Conservation (phyloP, 23 tunicate genomes). For the Ciona savignyi region DNA sequence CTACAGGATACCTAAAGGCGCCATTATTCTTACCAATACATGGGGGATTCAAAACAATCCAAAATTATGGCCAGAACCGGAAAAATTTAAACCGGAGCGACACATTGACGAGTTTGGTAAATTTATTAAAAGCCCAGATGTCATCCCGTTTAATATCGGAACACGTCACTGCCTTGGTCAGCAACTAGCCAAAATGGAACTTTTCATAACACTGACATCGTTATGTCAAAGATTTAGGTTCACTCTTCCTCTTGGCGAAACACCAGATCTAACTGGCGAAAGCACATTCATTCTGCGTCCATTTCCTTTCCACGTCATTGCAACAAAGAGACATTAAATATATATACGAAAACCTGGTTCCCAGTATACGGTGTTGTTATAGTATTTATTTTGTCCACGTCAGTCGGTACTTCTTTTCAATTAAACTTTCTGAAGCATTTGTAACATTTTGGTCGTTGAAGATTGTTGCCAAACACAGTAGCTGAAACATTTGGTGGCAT, state of each 20-base stretch:
- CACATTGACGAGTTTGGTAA: constrained; percentile 46
- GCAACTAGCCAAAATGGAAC: constrained; percentile 68
- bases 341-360: too few relatives aligned
- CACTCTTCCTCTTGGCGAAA: constrained; percentile 20
- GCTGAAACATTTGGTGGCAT: too few relatives aligned
- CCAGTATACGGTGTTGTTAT: too few relatives aligned
- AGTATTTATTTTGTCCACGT: too few relatives aligned
- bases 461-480: too few relatives aligned
- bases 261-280: constrained; percentile 36
- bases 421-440: too few relatives aligned
- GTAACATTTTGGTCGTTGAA: too few relatives aligned
- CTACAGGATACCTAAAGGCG: constrained; percentile 37
- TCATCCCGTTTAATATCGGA: constrained; percentile 45
- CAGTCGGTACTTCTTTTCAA: too few relatives aligned
- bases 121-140: constrained; percentile 30
- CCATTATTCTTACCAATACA: constrained; percentile 30
- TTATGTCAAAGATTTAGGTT: constrained; percentile 35
- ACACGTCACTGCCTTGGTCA: constrained; percentile 45
- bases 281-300: constrained; percentile 28
- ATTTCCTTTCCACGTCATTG: constrained; percentile 9
- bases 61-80: constrained; percentile 55
- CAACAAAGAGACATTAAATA: neutral
- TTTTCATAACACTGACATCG: constrained; percentile 19
- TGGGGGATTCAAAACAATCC: constrained; percentile 49
- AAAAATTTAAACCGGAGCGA: constrained; percentile 44